Evolutionary conservation across 2,888 invertebrate species (phyloP).

Genomic region (Melanostoma scalare): DNA sequence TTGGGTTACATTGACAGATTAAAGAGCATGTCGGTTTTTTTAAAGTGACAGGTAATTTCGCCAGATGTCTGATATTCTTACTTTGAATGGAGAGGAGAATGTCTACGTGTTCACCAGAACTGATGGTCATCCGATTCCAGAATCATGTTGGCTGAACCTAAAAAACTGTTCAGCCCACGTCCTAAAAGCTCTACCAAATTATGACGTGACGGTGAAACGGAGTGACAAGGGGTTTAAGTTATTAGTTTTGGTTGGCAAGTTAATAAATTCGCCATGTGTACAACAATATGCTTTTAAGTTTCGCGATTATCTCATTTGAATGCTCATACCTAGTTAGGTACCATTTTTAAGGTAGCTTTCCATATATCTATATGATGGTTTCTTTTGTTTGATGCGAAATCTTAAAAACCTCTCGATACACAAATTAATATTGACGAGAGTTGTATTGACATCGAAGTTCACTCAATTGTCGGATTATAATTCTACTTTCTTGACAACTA

Average conservation of each 20-base stretch:
- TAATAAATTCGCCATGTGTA: too few species aligned
- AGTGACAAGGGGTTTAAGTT: constrained; percentile 42
- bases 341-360: not conserved
- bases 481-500: too few species aligned
- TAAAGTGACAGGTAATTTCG: constrained; percentile 54
- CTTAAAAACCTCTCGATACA: too few species aligned
- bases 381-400: too few species aligned
- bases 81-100: constrained; percentile 9
- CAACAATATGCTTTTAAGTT: too few species aligned
- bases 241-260: not conserved
- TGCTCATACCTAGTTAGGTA: too few species aligned
- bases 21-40: constrained; percentile 23
- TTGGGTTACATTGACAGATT: constrained; percentile 27
- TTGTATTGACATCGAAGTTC: not conserved
- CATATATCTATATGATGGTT: too few species aligned
- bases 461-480: constrained; percentile 25
- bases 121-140: too few species aligned
- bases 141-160: constrained; percentile 13
- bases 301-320: too few species aligned
- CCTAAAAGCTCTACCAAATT: constrained; percentile 21
- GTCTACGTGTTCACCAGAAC: too few species aligned
- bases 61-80: constrained; percentile 37
- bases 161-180: not conserved
- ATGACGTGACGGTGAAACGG: constrained; percentile 20
- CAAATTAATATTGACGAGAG: too few species aligned